Conservation (phyloP, 2,113 vertebrate species). For the Rhagologus leucostigma region DNA sequence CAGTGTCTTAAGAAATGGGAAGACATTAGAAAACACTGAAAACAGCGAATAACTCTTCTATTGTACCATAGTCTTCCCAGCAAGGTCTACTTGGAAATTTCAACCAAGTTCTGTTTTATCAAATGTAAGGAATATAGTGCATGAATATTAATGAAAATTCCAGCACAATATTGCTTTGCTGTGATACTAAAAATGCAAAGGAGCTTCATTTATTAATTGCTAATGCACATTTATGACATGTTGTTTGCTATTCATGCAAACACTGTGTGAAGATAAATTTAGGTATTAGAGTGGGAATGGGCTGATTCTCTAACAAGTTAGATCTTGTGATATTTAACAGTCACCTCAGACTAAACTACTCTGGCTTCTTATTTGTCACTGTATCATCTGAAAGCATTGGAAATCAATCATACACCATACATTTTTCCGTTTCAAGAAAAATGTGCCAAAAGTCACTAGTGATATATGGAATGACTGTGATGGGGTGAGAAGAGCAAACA, state of each 20-base stretch:
- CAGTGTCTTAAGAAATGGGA: background rate
- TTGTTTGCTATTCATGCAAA: background rate
- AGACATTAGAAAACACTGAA: background rate
- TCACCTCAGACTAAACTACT: background rate
- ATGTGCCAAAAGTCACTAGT: background rate
- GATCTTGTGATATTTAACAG: background rate
- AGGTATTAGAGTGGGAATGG: background rate
- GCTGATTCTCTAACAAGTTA: background rate
- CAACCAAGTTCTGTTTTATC: background rate
- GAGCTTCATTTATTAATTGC: background rate
- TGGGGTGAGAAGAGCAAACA: background rate
- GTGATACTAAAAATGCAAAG: background rate
- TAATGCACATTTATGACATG: background rate
- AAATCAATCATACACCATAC: constrained; percentile 9
- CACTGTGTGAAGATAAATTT: background rate
- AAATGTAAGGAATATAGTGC: background rate
- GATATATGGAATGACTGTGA: constrained; percentile 10
- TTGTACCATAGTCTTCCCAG: background rate
- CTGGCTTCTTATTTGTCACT: background rate
- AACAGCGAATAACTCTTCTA: background rate
- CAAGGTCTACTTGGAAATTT: background rate
- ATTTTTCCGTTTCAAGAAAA: background rate
- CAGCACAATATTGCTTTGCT: background rate
- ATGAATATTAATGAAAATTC: background rate
- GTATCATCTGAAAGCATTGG: constrained; percentile 1